Percentiles rank a stretch among this genome's conserved stretches.
Evolutionary conservation across 1,140 invertebrate genomes (phyloP).

Genomic region (Drosophila sp.): DNA sequence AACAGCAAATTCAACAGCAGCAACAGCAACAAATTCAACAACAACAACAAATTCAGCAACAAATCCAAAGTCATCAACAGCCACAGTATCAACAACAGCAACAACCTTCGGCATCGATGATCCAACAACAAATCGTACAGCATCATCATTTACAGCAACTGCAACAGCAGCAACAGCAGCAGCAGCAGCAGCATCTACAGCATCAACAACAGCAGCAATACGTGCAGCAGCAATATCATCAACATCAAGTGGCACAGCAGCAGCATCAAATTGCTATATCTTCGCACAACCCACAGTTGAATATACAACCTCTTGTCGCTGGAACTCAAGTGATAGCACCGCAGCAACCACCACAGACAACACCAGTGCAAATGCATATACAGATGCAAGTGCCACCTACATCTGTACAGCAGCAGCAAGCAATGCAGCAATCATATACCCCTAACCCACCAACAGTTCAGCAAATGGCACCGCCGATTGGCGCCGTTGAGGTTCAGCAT

Average conservation of each 20-base stretch:
- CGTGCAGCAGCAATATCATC: constrained; percentile 51
- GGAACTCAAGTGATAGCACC: constrained; percentile 84
- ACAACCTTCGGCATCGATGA: constrained; percentile 27
- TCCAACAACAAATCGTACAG: constrained; percentile 53
- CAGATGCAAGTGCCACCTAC: constrained; percentile 63
- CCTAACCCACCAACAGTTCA: constrained; percentile 70
- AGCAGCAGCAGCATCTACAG: constrained; percentile 69
- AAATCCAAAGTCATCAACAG: constrained; percentile 47
- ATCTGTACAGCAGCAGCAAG: constrained; percentile 44
- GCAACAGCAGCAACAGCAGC: constrained; percentile 39
- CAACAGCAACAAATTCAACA: constrained; percentile 38
- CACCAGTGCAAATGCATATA: constrained; percentile 42
- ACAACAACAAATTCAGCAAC: constrained; percentile 57
- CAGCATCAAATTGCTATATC: constrained; percentile 50
- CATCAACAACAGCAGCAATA: constrained; percentile 56
- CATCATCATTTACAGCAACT: constrained; percentile 69
- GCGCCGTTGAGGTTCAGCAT: constrained; percentile 45
- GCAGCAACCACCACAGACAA: constrained; percentile 83
- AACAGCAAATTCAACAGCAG: constrained; percentile 23
- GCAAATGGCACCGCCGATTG: constrained; percentile 84
- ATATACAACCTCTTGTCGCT: constrained; percentile 80
- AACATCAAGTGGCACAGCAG: constrained; percentile 50
- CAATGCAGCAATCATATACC: constrained; percentile 30
- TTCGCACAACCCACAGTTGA: constrained; percentile 41
- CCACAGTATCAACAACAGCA: constrained; percentile 26